Evolutionary conservation across 2,888 invertebrate genomes (phyloP), one percentile per base, ranked within the genome.

Genomic region (Xanthorhoe designata): DNA sequence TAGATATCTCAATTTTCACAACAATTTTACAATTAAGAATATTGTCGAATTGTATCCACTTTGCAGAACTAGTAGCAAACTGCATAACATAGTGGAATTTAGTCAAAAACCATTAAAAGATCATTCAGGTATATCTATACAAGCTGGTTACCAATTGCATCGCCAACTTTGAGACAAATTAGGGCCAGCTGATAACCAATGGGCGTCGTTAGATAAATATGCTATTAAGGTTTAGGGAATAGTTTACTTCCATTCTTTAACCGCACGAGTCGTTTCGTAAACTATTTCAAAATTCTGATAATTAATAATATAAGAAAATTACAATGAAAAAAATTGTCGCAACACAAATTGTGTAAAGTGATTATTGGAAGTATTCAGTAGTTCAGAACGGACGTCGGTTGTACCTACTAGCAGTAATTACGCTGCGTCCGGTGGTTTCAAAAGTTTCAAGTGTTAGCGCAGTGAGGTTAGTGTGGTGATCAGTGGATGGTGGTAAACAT

Each of bases 151-250:
- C 77, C 73, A 75, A 78, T 80, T 74, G 77, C 72, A 64, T 72
- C 72, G 75, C 73, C 71, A 73, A 76, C 74, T 70, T 71, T 74
- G 75, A 74, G 72, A 77, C 73, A 79, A 84, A 89, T 90, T 89
- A 87, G 83, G 85, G 83, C 75, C 84, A 70, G 82, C 68, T 76
- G 89, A 90, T 91, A 89, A 88, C 78, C 75, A 61, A 63, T 63
- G 63, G 67, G 68, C 71, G 78, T 81, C 84, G 80, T 91, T 90
- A 91, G 90, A 88, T 89, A 91, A 92, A 82, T 81, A 87, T 79
- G 82, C 86, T 84, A 89, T 91, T 91, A 90, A 82, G 82, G 82
- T 77, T 77, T 78, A 72, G 72, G 79, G 78, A 79, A 77, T 68
- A 64, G 67, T 66, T 45, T n/a, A 51, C 67, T 64, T 67, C 65